Evolutionary conservation across 2,113 vertebrate genomes (phyloP).

Genomic region (Oncorhynchus masou): DNA sequence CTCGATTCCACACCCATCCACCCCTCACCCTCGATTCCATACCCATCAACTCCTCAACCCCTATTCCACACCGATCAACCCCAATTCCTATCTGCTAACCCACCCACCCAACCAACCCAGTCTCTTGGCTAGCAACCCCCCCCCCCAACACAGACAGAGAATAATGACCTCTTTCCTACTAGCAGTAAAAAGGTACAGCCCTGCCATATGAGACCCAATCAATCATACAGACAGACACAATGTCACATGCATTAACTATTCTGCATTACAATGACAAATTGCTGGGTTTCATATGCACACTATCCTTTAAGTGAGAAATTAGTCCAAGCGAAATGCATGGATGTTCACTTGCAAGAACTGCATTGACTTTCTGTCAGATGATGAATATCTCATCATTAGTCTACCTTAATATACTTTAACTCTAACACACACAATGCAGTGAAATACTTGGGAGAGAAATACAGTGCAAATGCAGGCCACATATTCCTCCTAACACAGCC

Average conservation of each 20-base stretch:
- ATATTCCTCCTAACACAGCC: background rate
- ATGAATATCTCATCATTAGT: too few relatives aligned
- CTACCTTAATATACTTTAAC: too few relatives aligned
- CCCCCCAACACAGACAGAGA: constrained; percentile 32
- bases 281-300: too few relatives aligned
- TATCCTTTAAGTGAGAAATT: too few relatives aligned
- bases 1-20: background rate
- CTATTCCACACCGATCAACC: too few relatives aligned
- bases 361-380: background rate
- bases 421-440: background rate
- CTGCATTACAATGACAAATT: too few relatives aligned
- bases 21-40: background rate
- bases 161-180: constrained; percentile 30
- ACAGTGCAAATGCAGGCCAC: background rate
- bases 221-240: constrained; percentile 7
- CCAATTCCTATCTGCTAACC: background rate
- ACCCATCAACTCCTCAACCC: background rate
- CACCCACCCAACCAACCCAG: background rate
- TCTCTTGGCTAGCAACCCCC: constrained; percentile 30
- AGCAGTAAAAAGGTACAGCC: constrained; percentile 25
- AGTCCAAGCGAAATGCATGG: too few relatives aligned
- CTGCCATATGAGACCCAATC: constrained; percentile 24
- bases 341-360: background rate
- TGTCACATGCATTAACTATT: too few relatives aligned
- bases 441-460: background rate